A percentile compares a stretch with the other conserved stretches of the same genome.
These are phyloP conservation scores for Drosophila ohnishii DNA, from an alignment of 1,140 invertebrate genomes.

Conservation along the genomic window DNA sequence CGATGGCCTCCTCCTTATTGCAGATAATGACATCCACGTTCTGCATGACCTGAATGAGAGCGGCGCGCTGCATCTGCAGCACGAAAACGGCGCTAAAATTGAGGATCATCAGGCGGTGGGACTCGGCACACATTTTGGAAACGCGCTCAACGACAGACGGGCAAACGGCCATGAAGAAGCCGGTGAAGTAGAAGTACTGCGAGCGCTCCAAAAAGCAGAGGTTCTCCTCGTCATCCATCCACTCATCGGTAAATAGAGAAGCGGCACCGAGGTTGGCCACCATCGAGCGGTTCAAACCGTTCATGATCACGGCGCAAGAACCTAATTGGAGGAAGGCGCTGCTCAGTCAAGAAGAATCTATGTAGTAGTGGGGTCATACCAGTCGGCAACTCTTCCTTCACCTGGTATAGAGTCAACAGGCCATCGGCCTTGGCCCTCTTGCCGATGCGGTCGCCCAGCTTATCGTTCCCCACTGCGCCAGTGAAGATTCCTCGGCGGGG, in stretches of 20 bases:
- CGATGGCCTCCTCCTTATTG: slow-evolving; percentile 61
- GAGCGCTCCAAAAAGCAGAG: slow-evolving; percentile 45
- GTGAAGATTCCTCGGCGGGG: slow-evolving; percentile 93
- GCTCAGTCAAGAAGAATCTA: too few species aligned
- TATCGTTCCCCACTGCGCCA: slow-evolving; percentile 96
- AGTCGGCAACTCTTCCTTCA: slow-evolving; percentile 89
- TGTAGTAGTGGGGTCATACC: slow-evolving; percentile 3
- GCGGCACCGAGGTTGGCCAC: slow-evolving; percentile 69
- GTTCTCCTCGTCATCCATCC: slow-evolving; percentile 52
- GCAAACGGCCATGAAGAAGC: slow-evolving; percentile 65
- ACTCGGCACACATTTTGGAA: slow-evolving; percentile 13
- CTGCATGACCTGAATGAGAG: slow-evolving; percentile 31
- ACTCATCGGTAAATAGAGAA: slow-evolving; percentile 43
- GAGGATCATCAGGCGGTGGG: slow-evolving; percentile 37
- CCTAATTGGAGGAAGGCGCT: slow-evolving; percentile 83
- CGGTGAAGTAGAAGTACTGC: slow-evolving; percentile 53
- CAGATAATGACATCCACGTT: slow-evolving; percentile 57
- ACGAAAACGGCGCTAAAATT: slow-evolving; percentile 70
- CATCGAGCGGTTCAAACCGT: slow-evolving; percentile 43
- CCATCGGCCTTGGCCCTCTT: slow-evolving; percentile 91
- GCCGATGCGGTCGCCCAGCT: slow-evolving; percentile 93
- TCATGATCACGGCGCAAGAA: slow-evolving; percentile 92
- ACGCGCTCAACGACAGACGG: slow-evolving; percentile 23
- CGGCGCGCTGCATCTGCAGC: slow-evolving; percentile 29
- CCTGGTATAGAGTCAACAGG: slow-evolving; percentile 93